Percentiles rank a stretch among this genome's conserved stretches.
Conservation (phyloP, 2,113 vertebrate species). For the Glareola pratincola region DNA sequence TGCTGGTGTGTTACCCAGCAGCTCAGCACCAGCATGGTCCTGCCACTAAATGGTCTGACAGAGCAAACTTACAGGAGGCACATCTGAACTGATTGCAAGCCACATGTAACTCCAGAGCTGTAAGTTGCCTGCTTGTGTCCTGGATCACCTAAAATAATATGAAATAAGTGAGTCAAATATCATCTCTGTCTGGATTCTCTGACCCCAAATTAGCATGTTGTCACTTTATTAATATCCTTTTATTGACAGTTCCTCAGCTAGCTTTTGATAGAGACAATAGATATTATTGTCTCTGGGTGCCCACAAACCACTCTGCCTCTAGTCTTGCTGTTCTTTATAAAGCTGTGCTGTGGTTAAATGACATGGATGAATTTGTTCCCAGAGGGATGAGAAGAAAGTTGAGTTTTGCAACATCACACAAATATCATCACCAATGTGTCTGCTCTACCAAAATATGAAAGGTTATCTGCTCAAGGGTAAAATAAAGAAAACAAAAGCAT, state of each 20-base stretch:
- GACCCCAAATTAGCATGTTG: background rate
- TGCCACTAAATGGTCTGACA: background rate
- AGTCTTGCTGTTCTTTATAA: background rate
- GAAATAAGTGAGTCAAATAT: background rate
- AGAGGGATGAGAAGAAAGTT: background rate
- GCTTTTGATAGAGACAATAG: background rate
- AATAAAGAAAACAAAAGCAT: constrained; percentile 51
- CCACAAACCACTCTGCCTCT: background rate
- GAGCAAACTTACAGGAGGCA: background rate
- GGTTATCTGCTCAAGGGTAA: constrained; percentile 62
- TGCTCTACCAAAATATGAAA: constrained; percentile 8
- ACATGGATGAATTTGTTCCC: background rate
- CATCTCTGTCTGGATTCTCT: background rate
- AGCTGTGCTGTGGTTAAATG: background rate
- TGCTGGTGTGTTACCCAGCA: background rate
- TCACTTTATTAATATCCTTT: background rate
- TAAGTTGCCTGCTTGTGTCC: background rate
- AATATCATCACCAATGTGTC: background rate
- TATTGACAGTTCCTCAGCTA: background rate
- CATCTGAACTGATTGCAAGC: background rate
- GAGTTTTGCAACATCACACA: constrained; percentile 16
- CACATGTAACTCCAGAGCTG: background rate
- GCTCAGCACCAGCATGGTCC: background rate
- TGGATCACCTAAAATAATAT: background rate
- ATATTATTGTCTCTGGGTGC: background rate